Evolutionary conservation across 2,113 vertebrate genomes (phyloP).

Genomic region (Morone saxatilis): DNA sequence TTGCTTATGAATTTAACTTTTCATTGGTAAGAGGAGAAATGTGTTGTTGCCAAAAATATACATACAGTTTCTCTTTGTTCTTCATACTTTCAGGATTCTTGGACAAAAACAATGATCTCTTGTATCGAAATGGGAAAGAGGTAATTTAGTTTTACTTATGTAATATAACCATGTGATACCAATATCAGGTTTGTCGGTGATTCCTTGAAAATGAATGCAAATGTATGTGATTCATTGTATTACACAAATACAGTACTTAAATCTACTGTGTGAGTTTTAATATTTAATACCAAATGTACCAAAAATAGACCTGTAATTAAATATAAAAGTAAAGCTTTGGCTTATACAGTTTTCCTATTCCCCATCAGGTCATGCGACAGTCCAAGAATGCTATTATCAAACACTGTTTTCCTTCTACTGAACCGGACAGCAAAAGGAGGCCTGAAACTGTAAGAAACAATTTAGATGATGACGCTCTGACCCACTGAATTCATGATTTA

Average conservation of each 20-base stretch:
- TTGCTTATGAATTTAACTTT: background rate
- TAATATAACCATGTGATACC: background rate
- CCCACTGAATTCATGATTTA: background rate
- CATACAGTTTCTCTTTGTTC: background rate
- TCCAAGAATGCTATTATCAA: constrained; percentile 91
- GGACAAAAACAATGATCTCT: constrained; percentile 97
- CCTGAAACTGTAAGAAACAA: constrained; percentile 91
- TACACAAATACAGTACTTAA: background rate
- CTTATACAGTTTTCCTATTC: background rate
- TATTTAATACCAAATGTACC: background rate
- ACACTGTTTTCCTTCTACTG: constrained; percentile 88
- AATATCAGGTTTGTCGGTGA: background rate
- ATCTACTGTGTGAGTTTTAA: background rate
- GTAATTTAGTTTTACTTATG: constrained; percentile 74
- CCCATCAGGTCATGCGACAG: constrained; percentile 88
- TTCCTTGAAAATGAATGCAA: background rate
- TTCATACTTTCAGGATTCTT: constrained; percentile 89
- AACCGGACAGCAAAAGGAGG: constrained; percentile 90
- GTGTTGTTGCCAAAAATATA: background rate
- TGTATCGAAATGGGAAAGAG: constrained; percentile 96
- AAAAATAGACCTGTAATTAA: background rate
- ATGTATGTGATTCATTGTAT: background rate
- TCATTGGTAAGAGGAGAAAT: background rate
- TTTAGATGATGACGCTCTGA: background rate
- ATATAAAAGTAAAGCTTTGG: background rate